These are phyloP conservation scores for Itoplectis maculator DNA, from an alignment of 2,888 invertebrate species.

Conservation along the genomic window DNA sequence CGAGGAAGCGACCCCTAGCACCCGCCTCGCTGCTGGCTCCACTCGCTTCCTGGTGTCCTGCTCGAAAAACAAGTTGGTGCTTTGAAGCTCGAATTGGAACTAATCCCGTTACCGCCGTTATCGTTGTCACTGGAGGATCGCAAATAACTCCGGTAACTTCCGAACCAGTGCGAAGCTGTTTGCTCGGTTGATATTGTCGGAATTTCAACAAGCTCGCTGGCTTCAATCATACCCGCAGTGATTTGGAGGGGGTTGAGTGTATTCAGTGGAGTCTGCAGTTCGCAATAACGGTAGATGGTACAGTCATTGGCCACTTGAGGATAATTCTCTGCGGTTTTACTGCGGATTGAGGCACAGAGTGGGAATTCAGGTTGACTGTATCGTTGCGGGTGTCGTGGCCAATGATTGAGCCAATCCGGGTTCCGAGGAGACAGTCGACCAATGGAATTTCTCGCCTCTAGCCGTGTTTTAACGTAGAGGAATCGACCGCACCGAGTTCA, in stretches of 20 bases:
- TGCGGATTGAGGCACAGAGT: too few relatives aligned
- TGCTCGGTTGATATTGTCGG: background rate
- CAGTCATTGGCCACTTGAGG: too few relatives aligned
- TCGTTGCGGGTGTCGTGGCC: too few relatives aligned
- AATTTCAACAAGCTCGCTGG: background rate
- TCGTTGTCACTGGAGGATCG: slow-evolving; percentile 6
- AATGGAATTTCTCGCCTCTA: background rate
- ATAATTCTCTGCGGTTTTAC: too few relatives aligned
- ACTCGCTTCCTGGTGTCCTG: slow-evolving; percentile 75
- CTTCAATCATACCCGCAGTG: background rate
- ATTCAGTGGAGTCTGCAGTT: background rate
- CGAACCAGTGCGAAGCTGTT: background rate
- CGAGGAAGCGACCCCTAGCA: slow-evolving; percentile 8
- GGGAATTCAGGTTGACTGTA: too few relatives aligned
- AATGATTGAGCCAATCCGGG: too few relatives aligned
- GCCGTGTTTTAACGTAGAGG: background rate
- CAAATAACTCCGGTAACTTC: background rate
- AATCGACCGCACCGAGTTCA: background rate
- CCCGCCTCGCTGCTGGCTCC: slow-evolving; percentile 68
- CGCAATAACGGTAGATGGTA: background rate
- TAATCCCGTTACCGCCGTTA: slow-evolving; percentile 79
- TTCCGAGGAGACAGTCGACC: background rate
- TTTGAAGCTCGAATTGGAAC: slow-evolving; percentile 82
- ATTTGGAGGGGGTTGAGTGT: background rate
- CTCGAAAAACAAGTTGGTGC: slow-evolving; percentile 79